These are phyloP conservation scores for Polyommatus icarus DNA, from an alignment of 2,888 invertebrate genomes.

Conservation along the genomic window DNA sequence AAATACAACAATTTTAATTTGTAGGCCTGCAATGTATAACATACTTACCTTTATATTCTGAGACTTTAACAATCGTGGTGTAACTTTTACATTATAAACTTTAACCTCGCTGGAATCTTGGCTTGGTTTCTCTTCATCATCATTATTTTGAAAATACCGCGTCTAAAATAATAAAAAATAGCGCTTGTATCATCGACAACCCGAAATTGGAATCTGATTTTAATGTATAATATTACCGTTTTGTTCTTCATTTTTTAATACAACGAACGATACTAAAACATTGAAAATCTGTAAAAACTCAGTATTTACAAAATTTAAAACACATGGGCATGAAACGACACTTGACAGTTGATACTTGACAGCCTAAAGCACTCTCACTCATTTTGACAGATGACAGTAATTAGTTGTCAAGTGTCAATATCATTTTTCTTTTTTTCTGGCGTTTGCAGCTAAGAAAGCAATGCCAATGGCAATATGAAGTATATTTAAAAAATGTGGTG, in stretches of 20 bases:
- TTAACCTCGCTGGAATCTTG: conserved; percentile 48
- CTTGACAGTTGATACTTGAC: background rate
- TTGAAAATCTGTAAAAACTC: background rate
- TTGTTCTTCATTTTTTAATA: background rate
- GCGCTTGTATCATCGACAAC: background rate
- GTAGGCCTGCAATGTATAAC: background rate
- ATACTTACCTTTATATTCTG: conserved; percentile 60
- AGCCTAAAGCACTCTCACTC: background rate
- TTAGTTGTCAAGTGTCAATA: too few relatives aligned
- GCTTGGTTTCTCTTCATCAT: conserved; percentile 37
- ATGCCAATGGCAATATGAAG: too few relatives aligned
- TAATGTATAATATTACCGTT: background rate
- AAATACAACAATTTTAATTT: background rate
- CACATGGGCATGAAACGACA: background rate
- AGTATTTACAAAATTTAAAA: background rate
- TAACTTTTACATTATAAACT: conserved; percentile 64
- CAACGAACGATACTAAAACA: background rate
- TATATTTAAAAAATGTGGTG: too few relatives aligned
- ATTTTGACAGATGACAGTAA: too few relatives aligned
- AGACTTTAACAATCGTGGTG: conserved; percentile 51
- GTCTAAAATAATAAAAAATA: conserved; percentile 1
- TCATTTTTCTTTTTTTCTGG: too few relatives aligned
- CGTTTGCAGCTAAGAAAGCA: too few relatives aligned
- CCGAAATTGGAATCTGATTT: background rate
- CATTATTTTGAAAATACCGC: conserved; percentile 35